Evolutionary conservation across 2,888 invertebrate species (phyloP), one percentile per base, ranked within the genome.

Genomic region (Drosophila falleni): DNA sequence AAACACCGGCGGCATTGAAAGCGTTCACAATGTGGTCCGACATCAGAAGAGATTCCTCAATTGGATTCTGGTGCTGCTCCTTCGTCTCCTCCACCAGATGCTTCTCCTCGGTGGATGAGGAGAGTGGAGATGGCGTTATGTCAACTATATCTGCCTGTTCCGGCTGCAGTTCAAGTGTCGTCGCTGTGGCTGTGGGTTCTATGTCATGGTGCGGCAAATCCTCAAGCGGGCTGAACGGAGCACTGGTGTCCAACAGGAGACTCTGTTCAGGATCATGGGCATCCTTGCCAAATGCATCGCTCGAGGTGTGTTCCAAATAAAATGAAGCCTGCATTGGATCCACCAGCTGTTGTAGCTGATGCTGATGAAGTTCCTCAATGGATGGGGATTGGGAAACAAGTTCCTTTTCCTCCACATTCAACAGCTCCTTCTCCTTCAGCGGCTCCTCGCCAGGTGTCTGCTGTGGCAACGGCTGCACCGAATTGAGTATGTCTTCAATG

Each of bases 401-500:
- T 58, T 91, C 91, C 47, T 91, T 91, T 31, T 91, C 91, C 54
- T 91, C 91, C 5, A 91, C 82, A 54, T 91, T 74, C 2, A 91
- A 67, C 23, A 87, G 64, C 64, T 91, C 91, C 60, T 91, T 91
- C 4, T 84, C 85, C 59, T 87, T 72, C 1, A 71, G 63, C 6
- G 61, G 47, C 39, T 90, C 91, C n/a, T 78, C 79, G 29, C 73
- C 59, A 5, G 59, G 9, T 31, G 80, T 78, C 1, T 76, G 80
- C 1, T 65, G 77, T 8, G 93, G 93, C 37, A 93, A 67, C 3
- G 83, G 77, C 65, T 93, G 93, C 13, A 93, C 92, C 0, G 91
- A 89, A 66, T 93, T 93, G 8, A 93, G 76, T 19, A 92, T 77
- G 59, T 92, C 90, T 54, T 90, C 90, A 37, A 91, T 91, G 8